These are phyloP conservation scores for Drosophila affinis DNA, from an alignment of 2,888 invertebrate genomes.

Conservation along the genomic window DNA sequence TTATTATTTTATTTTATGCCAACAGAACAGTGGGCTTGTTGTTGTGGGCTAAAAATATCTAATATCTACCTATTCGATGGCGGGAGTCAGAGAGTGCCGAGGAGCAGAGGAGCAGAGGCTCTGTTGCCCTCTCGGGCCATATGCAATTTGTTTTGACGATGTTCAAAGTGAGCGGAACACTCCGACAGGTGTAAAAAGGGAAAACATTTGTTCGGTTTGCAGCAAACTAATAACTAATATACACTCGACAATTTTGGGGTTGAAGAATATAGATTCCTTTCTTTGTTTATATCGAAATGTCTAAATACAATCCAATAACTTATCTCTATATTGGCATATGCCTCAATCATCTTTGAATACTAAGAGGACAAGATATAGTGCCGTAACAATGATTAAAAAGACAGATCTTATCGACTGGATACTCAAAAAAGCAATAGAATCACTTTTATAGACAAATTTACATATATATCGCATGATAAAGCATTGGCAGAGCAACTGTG, in stretches of 20 bases:
- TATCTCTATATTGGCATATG: not conserved
- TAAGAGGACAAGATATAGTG: too few relatives aligned
- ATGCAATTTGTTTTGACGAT: slow-evolving; percentile 39
- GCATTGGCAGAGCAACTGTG: too few relatives aligned
- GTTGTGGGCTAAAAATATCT: slow-evolving; percentile 56
- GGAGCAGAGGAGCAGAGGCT: not conserved
- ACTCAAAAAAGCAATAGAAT: too few relatives aligned
- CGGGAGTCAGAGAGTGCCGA: too few relatives aligned
- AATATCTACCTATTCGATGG: slow-evolving; percentile 14
- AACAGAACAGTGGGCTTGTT: slow-evolving; percentile 32
- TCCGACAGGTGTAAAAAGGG: slow-evolving; percentile 57
- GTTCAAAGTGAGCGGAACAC: slow-evolving; percentile 37
- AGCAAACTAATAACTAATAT: slow-evolving; percentile 21
- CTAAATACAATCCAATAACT: not conserved
- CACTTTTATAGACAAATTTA: too few relatives aligned
- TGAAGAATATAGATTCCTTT: not conserved
- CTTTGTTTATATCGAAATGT: not conserved
- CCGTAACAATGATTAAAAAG: too few relatives aligned
- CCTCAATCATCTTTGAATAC: too few relatives aligned
- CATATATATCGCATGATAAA: too few relatives aligned
- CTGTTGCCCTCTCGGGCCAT: slow-evolving; percentile 1
- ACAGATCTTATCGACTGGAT: too few relatives aligned
- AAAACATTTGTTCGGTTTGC: slow-evolving; percentile 43
- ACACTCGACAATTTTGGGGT: not conserved
- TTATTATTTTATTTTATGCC: too few relatives aligned